Percentiles rank a stretch among this genome's conserved stretches.
These are phyloP conservation scores for Acrobasis repandana DNA, from an alignment of 2,888 invertebrate species.

Conservation along the genomic window DNA sequence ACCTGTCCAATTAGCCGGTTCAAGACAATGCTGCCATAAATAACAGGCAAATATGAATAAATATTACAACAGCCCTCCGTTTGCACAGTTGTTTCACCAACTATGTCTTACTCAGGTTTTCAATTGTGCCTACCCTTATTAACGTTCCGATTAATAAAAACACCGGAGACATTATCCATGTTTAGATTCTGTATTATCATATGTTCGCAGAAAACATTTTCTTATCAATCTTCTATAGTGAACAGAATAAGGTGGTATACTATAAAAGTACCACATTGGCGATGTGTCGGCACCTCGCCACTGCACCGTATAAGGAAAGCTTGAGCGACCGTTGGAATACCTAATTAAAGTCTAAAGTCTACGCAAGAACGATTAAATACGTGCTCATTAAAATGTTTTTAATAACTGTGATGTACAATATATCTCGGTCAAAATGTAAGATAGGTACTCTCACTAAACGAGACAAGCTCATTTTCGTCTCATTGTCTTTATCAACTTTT, in stretches of 20 bases:
- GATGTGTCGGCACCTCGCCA: slow-evolving; percentile 51
- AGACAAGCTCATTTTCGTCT: background rate
- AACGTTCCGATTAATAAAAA: slow-evolving; percentile 25
- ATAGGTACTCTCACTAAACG: slow-evolving; percentile 1
- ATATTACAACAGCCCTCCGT: slow-evolving; percentile 29
- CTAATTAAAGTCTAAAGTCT: slow-evolving; percentile 52
- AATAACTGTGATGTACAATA: slow-evolving; percentile 28
- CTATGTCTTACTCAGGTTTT: slow-evolving; percentile 24
- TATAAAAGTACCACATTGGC: slow-evolving; percentile 42
- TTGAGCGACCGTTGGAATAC: slow-evolving; percentile 56
- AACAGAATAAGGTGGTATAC: slow-evolving; percentile 41
- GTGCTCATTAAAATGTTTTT: slow-evolving; percentile 58
- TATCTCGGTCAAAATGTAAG: slow-evolving; percentile 1
- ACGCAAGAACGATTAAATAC: slow-evolving; percentile 50
- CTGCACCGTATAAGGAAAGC: slow-evolving; percentile 56
- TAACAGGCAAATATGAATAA: slow-evolving; percentile 31
- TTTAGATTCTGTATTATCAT: slow-evolving; percentile 25
- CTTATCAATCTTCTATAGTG: slow-evolving; percentile 37
- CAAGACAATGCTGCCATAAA: slow-evolving; percentile 42
- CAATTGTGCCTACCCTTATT: slow-evolving; percentile 19
- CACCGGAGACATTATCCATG: slow-evolving; percentile 17
- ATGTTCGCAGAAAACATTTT: slow-evolving; percentile 36
- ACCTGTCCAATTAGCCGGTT: slow-evolving; percentile 50
- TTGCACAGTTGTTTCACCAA: slow-evolving; percentile 28
- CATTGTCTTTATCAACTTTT: slow-evolving; percentile 12